A percentile compares a stretch with the other conserved stretches of the same genome.
phyloP scores from a whole-genome alignment of 2,797 vertebrate species.

The Lemur catta region DNA sequence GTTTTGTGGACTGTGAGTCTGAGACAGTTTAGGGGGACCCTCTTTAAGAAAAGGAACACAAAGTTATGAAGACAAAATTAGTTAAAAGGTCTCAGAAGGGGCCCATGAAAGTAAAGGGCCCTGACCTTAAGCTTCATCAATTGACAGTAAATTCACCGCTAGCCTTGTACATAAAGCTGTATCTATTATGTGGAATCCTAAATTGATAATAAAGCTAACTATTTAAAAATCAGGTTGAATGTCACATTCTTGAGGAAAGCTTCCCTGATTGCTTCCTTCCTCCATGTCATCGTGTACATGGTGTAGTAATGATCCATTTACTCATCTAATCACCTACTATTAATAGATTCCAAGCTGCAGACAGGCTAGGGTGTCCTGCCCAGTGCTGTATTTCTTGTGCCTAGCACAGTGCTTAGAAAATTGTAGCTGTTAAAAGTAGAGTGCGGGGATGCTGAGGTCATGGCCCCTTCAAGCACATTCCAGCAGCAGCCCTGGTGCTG shows the following conservation, averaged over 20 bases:
- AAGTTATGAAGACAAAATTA: constrained; percentile 1
- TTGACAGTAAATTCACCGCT: neutral
- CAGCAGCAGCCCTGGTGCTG: neutral
- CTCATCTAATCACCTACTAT: neutral
- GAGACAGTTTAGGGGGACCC: neutral
- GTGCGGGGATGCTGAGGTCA: neutral
- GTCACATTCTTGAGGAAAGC: neutral
- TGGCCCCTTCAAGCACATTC: neutral
- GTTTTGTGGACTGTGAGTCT: neutral
- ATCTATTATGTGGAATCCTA: neutral
- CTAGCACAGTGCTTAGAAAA: neutral
- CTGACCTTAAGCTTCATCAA: neutral
- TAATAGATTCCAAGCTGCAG: neutral
- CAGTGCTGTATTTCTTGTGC: neutral
- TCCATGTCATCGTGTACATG: fast-evolving
- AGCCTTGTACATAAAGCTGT: neutral
- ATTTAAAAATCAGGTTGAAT: neutral
- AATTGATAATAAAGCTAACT: constrained; percentile 15
- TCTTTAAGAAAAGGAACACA: neutral
- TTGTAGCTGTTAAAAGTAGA: neutral
- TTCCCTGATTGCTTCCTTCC: neutral
- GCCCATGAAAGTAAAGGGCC: neutral
- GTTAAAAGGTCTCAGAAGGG: neutral
- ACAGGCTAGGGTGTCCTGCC: neutral
- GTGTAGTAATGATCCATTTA: no score